Conservation (phyloP, 2,113 vertebrate species). For the Pogonocichla stellata region DNA sequence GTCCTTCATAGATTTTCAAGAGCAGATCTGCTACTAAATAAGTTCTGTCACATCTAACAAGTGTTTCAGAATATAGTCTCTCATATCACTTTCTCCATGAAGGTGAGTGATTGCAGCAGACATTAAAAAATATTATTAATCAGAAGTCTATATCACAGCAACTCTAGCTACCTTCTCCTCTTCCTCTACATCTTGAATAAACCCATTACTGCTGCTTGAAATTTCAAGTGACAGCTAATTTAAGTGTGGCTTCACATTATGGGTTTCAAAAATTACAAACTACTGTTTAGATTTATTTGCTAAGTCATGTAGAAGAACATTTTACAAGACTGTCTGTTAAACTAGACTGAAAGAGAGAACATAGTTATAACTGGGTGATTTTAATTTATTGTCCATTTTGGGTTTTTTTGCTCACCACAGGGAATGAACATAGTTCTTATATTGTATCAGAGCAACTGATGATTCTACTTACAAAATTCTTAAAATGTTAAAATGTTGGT, state of each 20-base stretch:
- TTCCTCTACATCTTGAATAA: neutral
- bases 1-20: conserved; percentile 26
- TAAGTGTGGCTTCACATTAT: conserved; percentile 6
- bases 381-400: neutral
- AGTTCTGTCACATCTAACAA: neutral
- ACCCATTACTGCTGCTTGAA: neutral
- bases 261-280: neutral
- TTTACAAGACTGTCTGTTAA: neutral
- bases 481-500: neutral
- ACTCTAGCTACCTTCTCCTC: neutral
- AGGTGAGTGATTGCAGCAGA: neutral
- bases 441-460: neutral
- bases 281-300: conserved; percentile 15
- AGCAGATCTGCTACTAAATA: neutral
- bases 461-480: neutral
- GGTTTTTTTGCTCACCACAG: neutral
- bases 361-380: neutral
- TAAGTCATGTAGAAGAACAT: neutral
- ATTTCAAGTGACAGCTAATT: conserved; percentile 42
- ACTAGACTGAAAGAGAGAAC: neutral
- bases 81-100: neutral
- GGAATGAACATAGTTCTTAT: neutral
- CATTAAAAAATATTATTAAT: neutral
- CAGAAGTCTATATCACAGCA: neutral
- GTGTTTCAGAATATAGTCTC: neutral